A percentile compares a stretch with the other conserved stretches of the same genome.
Evolutionary conservation across 2,888 invertebrate genomes (phyloP).

Genomic region (Lasius fuliginosus): DNA sequence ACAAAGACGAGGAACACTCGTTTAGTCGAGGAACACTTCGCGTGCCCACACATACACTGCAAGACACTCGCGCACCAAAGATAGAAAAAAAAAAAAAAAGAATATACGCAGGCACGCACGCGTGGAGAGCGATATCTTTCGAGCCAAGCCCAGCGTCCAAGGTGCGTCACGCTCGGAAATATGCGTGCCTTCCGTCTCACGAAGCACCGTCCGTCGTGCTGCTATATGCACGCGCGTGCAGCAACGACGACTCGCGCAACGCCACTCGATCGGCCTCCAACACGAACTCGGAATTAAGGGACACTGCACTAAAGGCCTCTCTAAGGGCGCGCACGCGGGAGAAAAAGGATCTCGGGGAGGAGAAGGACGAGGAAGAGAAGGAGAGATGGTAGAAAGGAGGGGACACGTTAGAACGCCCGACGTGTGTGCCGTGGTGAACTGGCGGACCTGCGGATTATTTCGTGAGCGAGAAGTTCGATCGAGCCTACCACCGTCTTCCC

Average conservation of each 20-base stretch:
- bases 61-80: slow-evolving; percentile 14
- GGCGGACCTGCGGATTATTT: slow-evolving; percentile 54
- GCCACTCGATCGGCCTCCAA: slow-evolving; percentile 26
- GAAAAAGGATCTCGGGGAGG: not conserved
- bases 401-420: slow-evolving; percentile 37
- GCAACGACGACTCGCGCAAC: slow-evolving; percentile 5
- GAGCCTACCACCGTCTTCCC: slow-evolving; percentile 4
- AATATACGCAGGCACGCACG: slow-evolving; percentile 60
- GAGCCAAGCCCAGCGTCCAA: slow-evolving; percentile 80
- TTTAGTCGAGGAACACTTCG: not conserved
- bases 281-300: slow-evolving; percentile 29
- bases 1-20: not conserved
- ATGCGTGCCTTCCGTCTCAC: slow-evolving; percentile 76
- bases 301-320: slow-evolving; percentile 11
- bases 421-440: slow-evolving; percentile 21
- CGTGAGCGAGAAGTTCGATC: slow-evolving; percentile 55
- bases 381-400: not conserved
- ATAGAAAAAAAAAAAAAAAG: slow-evolving; percentile 10
- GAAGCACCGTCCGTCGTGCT: not conserved
- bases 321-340: slow-evolving; percentile 36
- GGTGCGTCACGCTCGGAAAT: slow-evolving; percentile 83
- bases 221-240: slow-evolving; percentile 54
- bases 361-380: not conserved
- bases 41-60: slow-evolving; percentile 2
- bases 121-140: slow-evolving; percentile 62